Percentiles rank a stretch among this genome's conserved stretches.
Evolutionary conservation across 2,888 invertebrate species (phyloP).

Genomic region (Andrena dorsata): DNA sequence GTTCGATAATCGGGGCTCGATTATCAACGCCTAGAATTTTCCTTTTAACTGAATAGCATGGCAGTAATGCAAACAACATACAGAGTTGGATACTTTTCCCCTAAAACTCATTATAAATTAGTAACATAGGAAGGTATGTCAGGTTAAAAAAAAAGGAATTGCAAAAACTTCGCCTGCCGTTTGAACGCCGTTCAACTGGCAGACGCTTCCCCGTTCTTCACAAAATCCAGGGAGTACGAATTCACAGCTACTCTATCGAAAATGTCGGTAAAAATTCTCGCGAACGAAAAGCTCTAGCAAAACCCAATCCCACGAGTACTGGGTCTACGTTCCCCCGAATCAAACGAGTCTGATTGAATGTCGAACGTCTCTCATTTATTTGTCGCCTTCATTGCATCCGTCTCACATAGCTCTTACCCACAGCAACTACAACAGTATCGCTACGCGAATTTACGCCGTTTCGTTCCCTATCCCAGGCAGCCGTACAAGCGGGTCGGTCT

Average conservation of each 20-base stretch:
- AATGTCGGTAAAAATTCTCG: neutral
- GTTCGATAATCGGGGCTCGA: neutral
- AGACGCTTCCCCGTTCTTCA: neutral
- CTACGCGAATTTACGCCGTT: slow-evolving; percentile 24
- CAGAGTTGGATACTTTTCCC: neutral
- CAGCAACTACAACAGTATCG: slow-evolving; percentile 30
- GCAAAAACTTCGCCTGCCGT: neutral
- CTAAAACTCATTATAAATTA: neutral
- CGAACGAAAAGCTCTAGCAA: neutral
- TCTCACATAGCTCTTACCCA: slow-evolving; percentile 57
- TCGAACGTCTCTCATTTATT: slow-evolving; percentile 39
- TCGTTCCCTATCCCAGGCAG: slow-evolving; percentile 59
- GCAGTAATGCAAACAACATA: neutral
- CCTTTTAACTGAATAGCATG: neutral
- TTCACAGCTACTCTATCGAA: slow-evolving; percentile 13
- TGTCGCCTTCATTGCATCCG: slow-evolving; percentile 30
- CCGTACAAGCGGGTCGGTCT: slow-evolving; percentile 60
- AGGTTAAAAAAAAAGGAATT: neutral
- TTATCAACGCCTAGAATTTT: neutral
- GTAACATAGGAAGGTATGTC: neutral
- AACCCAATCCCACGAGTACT: neutral
- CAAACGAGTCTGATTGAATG: slow-evolving; percentile 24
- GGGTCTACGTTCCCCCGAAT: slow-evolving; percentile 8
- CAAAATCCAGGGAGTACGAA: slow-evolving; percentile 22
- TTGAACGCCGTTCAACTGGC: too few relatives aligned